Evolutionary conservation across 1,140 invertebrate genomes (phyloP).

Genomic region (Papilio glaucus): DNA sequence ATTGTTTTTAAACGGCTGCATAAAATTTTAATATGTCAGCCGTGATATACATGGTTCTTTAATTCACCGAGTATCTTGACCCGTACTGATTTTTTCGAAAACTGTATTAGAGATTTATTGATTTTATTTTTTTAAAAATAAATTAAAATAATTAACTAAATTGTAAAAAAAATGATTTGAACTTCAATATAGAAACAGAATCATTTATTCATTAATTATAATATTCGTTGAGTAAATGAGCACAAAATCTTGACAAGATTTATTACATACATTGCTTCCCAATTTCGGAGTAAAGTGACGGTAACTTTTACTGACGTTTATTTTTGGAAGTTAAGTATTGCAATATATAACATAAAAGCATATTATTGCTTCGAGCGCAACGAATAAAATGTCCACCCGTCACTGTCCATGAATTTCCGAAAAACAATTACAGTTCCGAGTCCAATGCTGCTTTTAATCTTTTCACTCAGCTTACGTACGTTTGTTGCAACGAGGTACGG

Average conservation of each 20-base stretch:
- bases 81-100: conserved; percentile 41
- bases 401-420: conserved; percentile 10
- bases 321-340: conserved; percentile 22
- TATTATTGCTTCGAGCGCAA: conserved; percentile 4
- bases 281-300: conserved; percentile 27
- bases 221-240: not conserved
- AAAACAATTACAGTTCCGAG: conserved; percentile 27
- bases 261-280: conserved; percentile 17
- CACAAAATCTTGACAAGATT: not conserved
- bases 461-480: conserved; percentile 42
- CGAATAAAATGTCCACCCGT: conserved; percentile 20
- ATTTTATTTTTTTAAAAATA: not conserved
- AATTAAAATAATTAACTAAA: not conserved
- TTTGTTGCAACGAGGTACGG: conserved; percentile 47
- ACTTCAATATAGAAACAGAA: not conserved
- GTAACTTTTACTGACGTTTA: conserved; percentile 37
- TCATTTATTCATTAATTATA: not conserved
- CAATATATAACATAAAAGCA: conserved; percentile 23
- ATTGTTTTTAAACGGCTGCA: conserved; percentile 36
- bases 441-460: conserved; percentile 54
- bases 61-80: conserved; percentile 51
- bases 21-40: conserved; percentile 43
- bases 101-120: not conserved
- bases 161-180: not conserved
- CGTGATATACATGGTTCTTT: conserved; percentile 49